Conservation (phyloP, 2,113 vertebrate species). For the chimpanzee (Pan troglodytes) region NHGRI_mPanTro3-v2.1_pri NC_072410.2:113770501-113771000, state of each 20-base stretch:
- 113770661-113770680: background rate
- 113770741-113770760: background rate
- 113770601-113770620: no score
- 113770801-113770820: background rate
- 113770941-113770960: background rate
- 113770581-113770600: background rate
- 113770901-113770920: no score
- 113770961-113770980: background rate
- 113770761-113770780: no score
- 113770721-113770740: background rate
- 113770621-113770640: background rate
- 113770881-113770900: background rate
- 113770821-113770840: background rate
- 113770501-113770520: background rate
- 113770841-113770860: rapidly evolving
- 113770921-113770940: background rate
- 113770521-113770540: background rate
- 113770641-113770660: background rate
- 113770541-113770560: background rate
- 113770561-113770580: background rate
- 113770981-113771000: rapidly evolving
- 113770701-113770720: no score
- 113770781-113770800: background rate
- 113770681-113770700: background rate
- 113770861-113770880: background rate